A percentile compares a stretch with the other conserved stretches of the same genome.
These are phyloP conservation scores for Notodonta dromedarius DNA, from an alignment of 2,888 invertebrate species.

Conservation along the genomic window DNA sequence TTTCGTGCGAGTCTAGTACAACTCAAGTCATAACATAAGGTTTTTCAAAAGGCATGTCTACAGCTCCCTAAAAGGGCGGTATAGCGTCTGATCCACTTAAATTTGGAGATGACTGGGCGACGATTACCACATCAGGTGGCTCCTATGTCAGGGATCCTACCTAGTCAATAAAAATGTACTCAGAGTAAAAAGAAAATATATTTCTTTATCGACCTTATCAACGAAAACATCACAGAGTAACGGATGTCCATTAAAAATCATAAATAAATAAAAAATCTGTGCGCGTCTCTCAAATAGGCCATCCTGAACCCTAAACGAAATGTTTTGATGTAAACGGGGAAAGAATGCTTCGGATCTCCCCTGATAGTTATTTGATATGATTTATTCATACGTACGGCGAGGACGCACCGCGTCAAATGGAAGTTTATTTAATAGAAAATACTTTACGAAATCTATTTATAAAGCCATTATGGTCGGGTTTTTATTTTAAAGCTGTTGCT, in stretches of 20 bases:
- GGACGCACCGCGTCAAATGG: slow-evolving; percentile 66
- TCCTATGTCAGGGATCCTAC: no score
- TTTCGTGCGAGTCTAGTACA: no score
- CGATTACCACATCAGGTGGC: no score
- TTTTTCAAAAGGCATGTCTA: no score
- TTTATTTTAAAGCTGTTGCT: slow-evolving; percentile 75
- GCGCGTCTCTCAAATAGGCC: slow-evolving; percentile 51
- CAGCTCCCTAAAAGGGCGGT: no score
- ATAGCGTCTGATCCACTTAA: no score
- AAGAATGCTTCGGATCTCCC: slow-evolving; percentile 74
- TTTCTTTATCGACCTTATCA: not conserved
- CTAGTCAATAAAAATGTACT: no score
- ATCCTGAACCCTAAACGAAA: slow-evolving; percentile 63
- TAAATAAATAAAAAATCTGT: slow-evolving; percentile 58
- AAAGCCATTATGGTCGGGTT: slow-evolving; percentile 73
- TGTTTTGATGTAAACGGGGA: slow-evolving; percentile 69
- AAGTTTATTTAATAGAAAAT: slow-evolving; percentile 83
- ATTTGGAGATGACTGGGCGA: no score
- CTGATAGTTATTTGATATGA: slow-evolving; percentile 90
- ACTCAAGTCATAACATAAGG: no score
- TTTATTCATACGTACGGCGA: slow-evolving; percentile 86
- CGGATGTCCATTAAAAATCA: slow-evolving; percentile 61
- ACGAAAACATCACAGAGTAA: slow-evolving; percentile 22
- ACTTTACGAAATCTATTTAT: slow-evolving; percentile 81
- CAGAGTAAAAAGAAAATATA: not conserved